A percentile compares a stretch with the other conserved stretches of the same genome.
Evolutionary conservation across 1,140 invertebrate genomes (phyloP).

Genomic region (Cyphomyrmex costatus): DNA sequence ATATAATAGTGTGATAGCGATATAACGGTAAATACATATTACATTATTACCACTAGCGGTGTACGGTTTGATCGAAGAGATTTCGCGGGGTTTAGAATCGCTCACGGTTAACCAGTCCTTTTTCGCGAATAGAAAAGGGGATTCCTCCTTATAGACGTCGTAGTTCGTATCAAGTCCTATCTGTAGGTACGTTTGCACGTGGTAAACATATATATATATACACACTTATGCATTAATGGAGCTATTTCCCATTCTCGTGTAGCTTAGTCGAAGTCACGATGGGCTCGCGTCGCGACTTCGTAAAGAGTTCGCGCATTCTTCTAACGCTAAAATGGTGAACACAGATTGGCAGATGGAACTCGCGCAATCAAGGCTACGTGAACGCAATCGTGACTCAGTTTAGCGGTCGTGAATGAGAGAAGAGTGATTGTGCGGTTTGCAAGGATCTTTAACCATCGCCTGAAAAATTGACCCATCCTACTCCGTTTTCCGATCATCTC

Average conservation of each 20-base stretch:
- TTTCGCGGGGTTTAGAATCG: slow-evolving; percentile 32
- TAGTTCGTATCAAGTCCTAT: slow-evolving; percentile 36
- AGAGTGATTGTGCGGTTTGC: slow-evolving; percentile 64
- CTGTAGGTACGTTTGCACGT: slow-evolving; percentile 64
- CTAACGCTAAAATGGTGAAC: neutral
- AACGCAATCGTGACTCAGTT: slow-evolving; percentile 48
- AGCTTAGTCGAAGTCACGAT: slow-evolving; percentile 64
- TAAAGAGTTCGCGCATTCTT: neutral
- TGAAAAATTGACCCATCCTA: slow-evolving; percentile 35
- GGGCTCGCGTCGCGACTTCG: slow-evolving; percentile 44
- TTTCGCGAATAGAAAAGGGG: neutral
- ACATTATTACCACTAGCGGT: slow-evolving; percentile 51
- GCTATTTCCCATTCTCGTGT: slow-evolving; percentile 68
- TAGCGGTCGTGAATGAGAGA: slow-evolving; percentile 68
- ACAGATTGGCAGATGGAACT: neutral
- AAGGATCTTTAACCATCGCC: slow-evolving; percentile 67
- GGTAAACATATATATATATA: slow-evolving; percentile 17
- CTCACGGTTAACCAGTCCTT: slow-evolving; percentile 25
- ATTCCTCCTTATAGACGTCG: slow-evolving; percentile 38
- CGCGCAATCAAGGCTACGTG: neutral
- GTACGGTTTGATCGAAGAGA: slow-evolving; percentile 57
- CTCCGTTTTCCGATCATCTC: slow-evolving; percentile 43
- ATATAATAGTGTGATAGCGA: slow-evolving; percentile 49
- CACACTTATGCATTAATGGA: slow-evolving; percentile 43
- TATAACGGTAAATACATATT: slow-evolving; percentile 55